Evolutionary conservation across 2,888 invertebrate genomes (phyloP).

Genomic region (Amiota mariae): DNA sequence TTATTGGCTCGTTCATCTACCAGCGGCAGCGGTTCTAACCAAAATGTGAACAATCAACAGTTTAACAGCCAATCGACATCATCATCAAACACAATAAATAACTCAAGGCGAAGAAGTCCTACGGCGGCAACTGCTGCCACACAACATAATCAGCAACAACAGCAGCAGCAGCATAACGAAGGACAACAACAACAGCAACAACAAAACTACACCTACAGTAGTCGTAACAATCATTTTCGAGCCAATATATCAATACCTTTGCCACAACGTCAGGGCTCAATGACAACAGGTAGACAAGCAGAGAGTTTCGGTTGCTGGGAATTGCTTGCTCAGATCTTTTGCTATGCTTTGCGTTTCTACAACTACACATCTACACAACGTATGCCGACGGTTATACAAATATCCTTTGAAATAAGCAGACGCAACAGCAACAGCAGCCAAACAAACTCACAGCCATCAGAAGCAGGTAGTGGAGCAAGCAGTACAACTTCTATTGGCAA

Average conservation of each 20-base stretch:
- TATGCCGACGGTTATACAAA: conserved; percentile 65
- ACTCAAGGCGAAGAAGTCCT: background rate
- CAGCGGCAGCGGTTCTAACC: conserved; percentile 1
- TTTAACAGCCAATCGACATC: conserved; percentile 43
- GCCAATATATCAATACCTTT: conserved; percentile 69
- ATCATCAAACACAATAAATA: background rate
- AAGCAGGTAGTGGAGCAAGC: conserved; percentile 31
- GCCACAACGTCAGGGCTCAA: conserved; percentile 56
- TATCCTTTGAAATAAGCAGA: conserved; percentile 63
- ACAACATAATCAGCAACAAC: conserved; percentile 37
- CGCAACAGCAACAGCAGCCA: conserved; percentile 8
- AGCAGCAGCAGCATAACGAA: conserved; percentile 21
- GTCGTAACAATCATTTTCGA: conserved; percentile 51
- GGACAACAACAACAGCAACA: conserved; percentile 39
- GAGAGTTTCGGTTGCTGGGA: conserved; percentile 70
- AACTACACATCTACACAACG: conserved; percentile 63
- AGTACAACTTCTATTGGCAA: background rate
- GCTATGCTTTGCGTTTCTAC: conserved; percentile 69
- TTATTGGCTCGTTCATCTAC: conserved; percentile 52
- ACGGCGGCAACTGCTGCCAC: conserved; percentile 35
- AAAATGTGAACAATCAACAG: conserved; percentile 30
- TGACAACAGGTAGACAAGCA: conserved; percentile 43
- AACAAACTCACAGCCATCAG: conserved; percentile 2
- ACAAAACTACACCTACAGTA: conserved; percentile 34
- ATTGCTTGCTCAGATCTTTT: conserved; percentile 69